Conservation (phyloP, 2,113 vertebrate species). For the Halcyon senegalensis region DNA sequence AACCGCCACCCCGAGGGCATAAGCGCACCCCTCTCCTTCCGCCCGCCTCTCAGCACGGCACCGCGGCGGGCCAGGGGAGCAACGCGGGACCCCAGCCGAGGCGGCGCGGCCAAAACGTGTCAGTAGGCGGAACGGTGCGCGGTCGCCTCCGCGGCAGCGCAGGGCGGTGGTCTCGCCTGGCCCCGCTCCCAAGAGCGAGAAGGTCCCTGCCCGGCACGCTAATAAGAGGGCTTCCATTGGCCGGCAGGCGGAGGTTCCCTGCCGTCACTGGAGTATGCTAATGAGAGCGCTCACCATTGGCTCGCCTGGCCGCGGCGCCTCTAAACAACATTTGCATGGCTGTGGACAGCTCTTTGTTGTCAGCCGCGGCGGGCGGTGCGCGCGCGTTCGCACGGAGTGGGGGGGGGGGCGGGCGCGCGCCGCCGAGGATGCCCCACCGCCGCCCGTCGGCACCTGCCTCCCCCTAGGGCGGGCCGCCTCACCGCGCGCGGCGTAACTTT, state of each 20-base stretch:
- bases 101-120: too few species aligned
- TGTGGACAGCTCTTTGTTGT: slow-evolving; percentile 16
- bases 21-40: background rate
- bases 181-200: background rate
- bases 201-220: background rate
- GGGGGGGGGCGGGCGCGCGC: background rate
- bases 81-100: too few species aligned
- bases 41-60: too few species aligned
- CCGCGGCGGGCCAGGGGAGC: background rate
- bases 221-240: background rate
- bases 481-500: background rate
- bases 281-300: slow-evolving; percentile 43
- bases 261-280: slow-evolving; percentile 38
- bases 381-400: background rate
- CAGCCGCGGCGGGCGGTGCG: background rate
- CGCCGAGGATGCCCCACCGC: background rate
- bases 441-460: background rate
- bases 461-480: background rate
- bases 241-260: background rate
- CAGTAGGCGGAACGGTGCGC: too few species aligned
- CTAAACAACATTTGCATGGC: background rate
- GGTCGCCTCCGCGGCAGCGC: too few species aligned
- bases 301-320: background rate
- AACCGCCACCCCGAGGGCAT: too few species aligned
- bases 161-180: too few species aligned